These are phyloP conservation scores for Carcharodon carcharias DNA, from an alignment of 2,797 vertebrate species.

Conservation along the genomic window DNA sequence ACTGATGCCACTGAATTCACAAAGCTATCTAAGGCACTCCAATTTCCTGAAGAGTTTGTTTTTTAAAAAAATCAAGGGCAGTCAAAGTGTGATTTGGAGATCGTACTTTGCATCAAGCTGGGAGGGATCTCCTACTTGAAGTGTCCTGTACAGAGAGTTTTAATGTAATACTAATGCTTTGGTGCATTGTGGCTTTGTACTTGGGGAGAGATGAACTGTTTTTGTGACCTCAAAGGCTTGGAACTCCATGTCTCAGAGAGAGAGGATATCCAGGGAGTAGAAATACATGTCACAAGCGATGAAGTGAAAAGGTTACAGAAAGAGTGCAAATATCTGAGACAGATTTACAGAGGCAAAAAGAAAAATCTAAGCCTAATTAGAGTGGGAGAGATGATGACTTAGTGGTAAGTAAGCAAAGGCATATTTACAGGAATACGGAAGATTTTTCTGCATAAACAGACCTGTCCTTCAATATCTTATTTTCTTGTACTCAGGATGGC, in stretches of 20 bases:
- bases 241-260: not conserved
- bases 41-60: not conserved
- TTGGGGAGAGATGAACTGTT: not conserved
- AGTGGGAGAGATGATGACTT: not conserved
- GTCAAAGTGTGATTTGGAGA: not conserved
- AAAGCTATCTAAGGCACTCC: not conserved
- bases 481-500: constrained; percentile 64
- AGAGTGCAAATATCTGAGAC: not conserved
- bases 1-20: not conserved
- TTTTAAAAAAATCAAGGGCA: not conserved
- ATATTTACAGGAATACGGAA: not conserved
- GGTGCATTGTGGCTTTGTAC: not conserved
- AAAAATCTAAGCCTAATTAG: not conserved
- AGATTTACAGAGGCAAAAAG: not conserved
- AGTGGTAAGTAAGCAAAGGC: not conserved
- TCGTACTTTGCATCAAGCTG: not conserved
- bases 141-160: not conserved
- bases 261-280: not conserved
- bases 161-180: not conserved
- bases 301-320: not conserved
- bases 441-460: not conserved
- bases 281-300: not conserved
- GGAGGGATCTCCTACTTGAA: not conserved
- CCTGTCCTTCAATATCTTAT: not conserved
- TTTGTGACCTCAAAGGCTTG: not conserved